phyloP scores from a whole-genome alignment of 2,113 vertebrate genomes.

The Fukomys damarensis region DNA sequence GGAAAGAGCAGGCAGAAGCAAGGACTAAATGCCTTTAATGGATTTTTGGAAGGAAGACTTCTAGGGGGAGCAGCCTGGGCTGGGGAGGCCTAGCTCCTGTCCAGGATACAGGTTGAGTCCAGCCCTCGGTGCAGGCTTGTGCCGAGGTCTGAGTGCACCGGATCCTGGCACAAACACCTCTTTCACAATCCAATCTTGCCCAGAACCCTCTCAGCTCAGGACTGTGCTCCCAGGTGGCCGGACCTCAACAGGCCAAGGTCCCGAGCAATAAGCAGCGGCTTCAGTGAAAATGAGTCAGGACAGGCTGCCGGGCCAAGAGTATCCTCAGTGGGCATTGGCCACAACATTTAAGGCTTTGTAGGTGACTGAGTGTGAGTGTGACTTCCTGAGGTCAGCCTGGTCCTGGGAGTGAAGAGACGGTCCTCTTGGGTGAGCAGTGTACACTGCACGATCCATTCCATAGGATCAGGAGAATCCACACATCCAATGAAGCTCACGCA shows the following conservation, averaged over 20 bases:
- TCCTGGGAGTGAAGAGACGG: not conserved
- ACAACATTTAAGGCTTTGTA: not conserved
- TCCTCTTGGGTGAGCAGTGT: too few relatives aligned
- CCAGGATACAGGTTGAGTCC: not conserved
- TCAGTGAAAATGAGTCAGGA: not conserved
- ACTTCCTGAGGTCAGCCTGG: not conserved
- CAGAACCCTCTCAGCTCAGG: not conserved
- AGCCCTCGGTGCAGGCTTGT: not conserved
- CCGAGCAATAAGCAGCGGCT: not conserved
- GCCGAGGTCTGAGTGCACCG: too few relatives aligned
- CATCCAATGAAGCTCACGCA: too few relatives aligned
- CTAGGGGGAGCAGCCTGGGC: not conserved
- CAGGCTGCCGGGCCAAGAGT: not conserved
- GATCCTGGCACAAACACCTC: not conserved
- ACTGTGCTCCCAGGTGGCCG: not conserved
- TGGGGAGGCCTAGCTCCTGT: too few relatives aligned
- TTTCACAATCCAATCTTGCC: not conserved
- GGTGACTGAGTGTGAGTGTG: not conserved
- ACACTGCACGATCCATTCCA: too few relatives aligned
- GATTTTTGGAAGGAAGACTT: not conserved
- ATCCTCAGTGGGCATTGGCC: not conserved
- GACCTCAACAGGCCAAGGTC: not conserved
- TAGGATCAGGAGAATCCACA: too few relatives aligned
- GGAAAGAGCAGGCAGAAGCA: not conserved
- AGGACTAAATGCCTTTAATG: not conserved